Base-by-base conservation (phyloP, 2,888 invertebrate species). In the Drosophila yooni region DNA sequence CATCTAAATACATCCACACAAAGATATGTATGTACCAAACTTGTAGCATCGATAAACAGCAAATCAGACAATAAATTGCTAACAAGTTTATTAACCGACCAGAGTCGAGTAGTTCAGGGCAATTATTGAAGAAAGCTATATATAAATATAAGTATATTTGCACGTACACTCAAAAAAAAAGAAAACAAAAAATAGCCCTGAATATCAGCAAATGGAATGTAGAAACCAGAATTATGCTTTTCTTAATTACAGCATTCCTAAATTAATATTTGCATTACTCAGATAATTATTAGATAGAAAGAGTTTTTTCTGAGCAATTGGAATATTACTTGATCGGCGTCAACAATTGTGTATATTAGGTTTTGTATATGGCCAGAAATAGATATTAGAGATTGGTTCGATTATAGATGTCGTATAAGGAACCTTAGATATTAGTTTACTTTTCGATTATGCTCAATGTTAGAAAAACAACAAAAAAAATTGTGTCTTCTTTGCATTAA, bases 1-100 rank as follows among this genome's bases (percentile, higher is more conserved):
- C 72, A 81, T 68, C 68, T 27, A 51, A 29, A 43, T 40, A 40
- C 50, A 34, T 33, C 13, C 33, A 34, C 33, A 27, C 36, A 25
- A 21, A 62, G 43, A 74, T 57, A 78, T 65, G 31, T 53, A 56
- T 74, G 70, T 51, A 64, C 67, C 63, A 62, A 53, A 62, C 70
- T 62, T 57, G 56, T 61, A 59, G 53, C 63, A 79, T 34, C 63
- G 33, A 48, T 57, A 27, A 70, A 52, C 46, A 40, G 21, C 57
- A 68, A 56, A 74, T 61, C 33, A 38, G 63, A 54, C 48, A 62
- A 57, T 61, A 21, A 58, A 54, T 52, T 29, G 18, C 60, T n/a
- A 53, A 64, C 27, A 48, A 54, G 46, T 63, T 43, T 43, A 43
- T 63, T 10, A 50, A 63, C 54, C 21, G 43, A 64, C 11, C 43